These are phyloP conservation scores for Lagria hirta DNA, from an alignment of 2,888 invertebrate species.

Conservation along the genomic window DNA sequence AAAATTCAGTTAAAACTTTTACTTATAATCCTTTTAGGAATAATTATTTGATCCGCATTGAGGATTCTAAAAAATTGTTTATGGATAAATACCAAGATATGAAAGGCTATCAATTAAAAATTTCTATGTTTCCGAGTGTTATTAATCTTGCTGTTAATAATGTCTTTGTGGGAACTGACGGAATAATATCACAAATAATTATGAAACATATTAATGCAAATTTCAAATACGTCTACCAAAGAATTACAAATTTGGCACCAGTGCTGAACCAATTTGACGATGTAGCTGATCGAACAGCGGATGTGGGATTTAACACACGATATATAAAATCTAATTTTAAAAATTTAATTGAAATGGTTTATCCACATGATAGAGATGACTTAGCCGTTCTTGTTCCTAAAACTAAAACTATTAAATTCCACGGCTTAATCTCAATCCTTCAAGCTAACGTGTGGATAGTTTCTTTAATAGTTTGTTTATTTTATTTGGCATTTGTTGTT, in stretches of 20 bases:
- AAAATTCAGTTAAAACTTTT: slow-evolving; percentile 4
- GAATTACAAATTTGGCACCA: slow-evolving; percentile 10
- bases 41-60: slow-evolving; percentile 1
- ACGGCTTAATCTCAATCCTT: slow-evolving; percentile 10
- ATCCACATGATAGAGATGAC: slow-evolving; percentile 33
- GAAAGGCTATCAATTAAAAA: slow-evolving; percentile 20
- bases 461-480: neutral
- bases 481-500: slow-evolving; percentile 12
- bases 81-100: slow-evolving; percentile 21
- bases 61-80: slow-evolving; percentile 12
- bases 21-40: slow-evolving; percentile 21
- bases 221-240: slow-evolving; percentile 18
- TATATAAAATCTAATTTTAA: slow-evolving; percentile 27
- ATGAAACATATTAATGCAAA: slow-evolving; percentile 28
- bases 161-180: slow-evolving; percentile 24
- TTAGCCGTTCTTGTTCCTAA: slow-evolving; percentile 28
- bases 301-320: slow-evolving; percentile 30
- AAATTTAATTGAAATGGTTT: slow-evolving; percentile 29
- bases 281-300: slow-evolving; percentile 23
- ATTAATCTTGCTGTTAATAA: slow-evolving; percentile 18
- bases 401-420: slow-evolving; percentile 3
- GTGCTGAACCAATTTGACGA: slow-evolving; percentile 28
- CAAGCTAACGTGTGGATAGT: slow-evolving; percentile 18
- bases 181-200: slow-evolving; percentile 23
- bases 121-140: slow-evolving; percentile 29